phyloP scores from a whole-genome alignment of 2,888 invertebrate genomes.

The Chymomyza procnemis region DNA sequence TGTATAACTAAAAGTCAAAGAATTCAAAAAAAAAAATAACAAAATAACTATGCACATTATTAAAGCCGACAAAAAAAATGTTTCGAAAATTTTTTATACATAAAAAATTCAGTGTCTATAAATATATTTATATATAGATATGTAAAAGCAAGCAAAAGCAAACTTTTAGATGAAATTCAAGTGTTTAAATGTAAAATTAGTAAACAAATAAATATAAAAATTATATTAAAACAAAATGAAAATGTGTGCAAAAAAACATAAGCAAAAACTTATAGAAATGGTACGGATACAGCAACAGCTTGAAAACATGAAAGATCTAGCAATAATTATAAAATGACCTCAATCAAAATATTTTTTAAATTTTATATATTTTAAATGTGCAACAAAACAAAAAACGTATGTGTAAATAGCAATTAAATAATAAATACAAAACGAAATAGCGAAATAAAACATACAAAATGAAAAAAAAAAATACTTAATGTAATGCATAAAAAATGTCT shows the following conservation, averaged over 20 bases:
- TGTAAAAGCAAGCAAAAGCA: conserved; percentile 49
- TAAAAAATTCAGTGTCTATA: conserved; percentile 69
- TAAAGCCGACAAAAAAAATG: conserved; percentile 31
- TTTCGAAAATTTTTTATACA: conserved; percentile 57
- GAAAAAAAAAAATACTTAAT: conserved; percentile 30
- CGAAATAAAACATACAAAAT: conserved; percentile 33
- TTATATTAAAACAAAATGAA: conserved; percentile 8
- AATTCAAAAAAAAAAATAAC: conserved; percentile 7
- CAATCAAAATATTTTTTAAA: conserved; percentile 77
- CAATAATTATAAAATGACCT: conserved; percentile 79
- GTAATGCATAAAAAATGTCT: conserved; percentile 70
- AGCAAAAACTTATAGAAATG: too few relatives aligned
- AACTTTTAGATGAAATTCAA: conserved; percentile 57
- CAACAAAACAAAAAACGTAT: conserved; percentile 32
- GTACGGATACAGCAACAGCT: conserved; percentile 23
- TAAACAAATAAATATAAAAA: conserved; percentile 8
- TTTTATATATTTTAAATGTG: conserved; percentile 66
- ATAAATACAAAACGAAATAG: conserved; percentile 31
- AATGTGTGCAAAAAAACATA: conserved; percentile 11
- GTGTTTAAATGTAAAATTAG: conserved; percentile 43
- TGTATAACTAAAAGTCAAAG: conserved; percentile 10
- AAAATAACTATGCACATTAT: conserved; percentile 8
- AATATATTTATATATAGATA: conserved; percentile 46
- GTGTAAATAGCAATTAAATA: conserved; percentile 39
- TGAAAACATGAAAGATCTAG: conserved; percentile 63